Base-by-base conservation (phyloP, 2,888 invertebrate genomes). In the Euproctis similis region DNA sequence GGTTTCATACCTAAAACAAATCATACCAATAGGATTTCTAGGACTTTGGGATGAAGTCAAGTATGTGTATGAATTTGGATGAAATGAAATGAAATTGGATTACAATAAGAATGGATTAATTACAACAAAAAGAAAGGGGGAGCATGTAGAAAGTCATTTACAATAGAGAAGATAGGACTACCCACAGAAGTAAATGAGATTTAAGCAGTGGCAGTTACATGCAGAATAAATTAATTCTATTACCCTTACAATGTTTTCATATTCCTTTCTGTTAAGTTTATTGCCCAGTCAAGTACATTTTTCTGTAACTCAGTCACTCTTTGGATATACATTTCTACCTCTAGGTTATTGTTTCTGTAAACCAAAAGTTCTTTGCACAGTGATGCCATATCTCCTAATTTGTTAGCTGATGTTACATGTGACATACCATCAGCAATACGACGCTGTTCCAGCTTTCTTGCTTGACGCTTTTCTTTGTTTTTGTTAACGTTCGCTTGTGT, bases 191-290 rank as follows among this genome's bases (percentile, higher is more conserved):
- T 14, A 14, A 14, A 6, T 14, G 6, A 14, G 14, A 14, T 14
- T 14, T 4, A 14, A 14, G 6, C 14, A 14, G 8, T 2, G 4
- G 2, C 8, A 19, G 19, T 19, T 19, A n/a, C 19, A 19, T 8
- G 8, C 8, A 19, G 8, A 19, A 19, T 6, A 14, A 19, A 19
- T 19, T 8, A 4, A 8, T 8, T 19, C 19, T 2, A n/a, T 6
- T 16, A 12, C 39, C 64, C 88, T 86, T 88, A 95, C 89, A 91
- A 76, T 35, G 78, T 60, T 68, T 90, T 89, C 94, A 95, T 94
- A 67, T 95, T 95, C 41, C 86, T 85, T 62, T 92, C 90, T 36
- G 92, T 91, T 12, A 95, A 82, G 51, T 90, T 86, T 53, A 93
- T 90, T 24, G 90, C 87, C 92, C 92, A 93, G 17, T 89, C 77